Evolutionary conservation across 2,888 invertebrate genomes (phyloP).

Genomic region (Erebia aethiops): DNA sequence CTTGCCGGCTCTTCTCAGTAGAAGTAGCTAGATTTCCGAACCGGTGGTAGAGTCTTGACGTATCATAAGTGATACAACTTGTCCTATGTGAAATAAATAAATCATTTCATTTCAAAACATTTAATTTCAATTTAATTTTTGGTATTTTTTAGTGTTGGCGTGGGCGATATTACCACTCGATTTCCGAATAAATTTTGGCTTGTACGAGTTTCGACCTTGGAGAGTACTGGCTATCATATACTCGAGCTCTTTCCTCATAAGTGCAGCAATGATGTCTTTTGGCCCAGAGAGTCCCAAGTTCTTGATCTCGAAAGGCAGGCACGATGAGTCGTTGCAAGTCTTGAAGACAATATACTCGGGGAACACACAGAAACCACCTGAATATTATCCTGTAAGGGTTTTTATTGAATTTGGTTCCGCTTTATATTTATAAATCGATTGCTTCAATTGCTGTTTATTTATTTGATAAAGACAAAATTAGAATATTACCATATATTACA

Average conservation of each 20-base stretch:
- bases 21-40: no score
- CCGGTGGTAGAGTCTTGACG: no score
- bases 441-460: no score
- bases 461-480: no score
- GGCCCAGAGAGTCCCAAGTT: constrained; percentile 92
- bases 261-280: constrained; percentile 78
- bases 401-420: no score
- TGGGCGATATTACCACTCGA: constrained; percentile 86
- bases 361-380: constrained; percentile 63
- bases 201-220: constrained; percentile 87
- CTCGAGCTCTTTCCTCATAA: constrained; percentile 82
- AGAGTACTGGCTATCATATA: constrained; percentile 86
- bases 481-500: no score
- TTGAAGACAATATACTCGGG: constrained; percentile 83
- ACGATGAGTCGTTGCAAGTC: constrained; percentile 84
- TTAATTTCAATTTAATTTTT: no score
- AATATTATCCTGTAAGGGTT: constrained; percentile 76
- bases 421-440: no score
- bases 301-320: constrained; percentile 84
- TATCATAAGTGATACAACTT: no score
- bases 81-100: no score
- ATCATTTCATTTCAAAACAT: no score
- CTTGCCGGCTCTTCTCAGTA: no score
- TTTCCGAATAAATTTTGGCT: constrained; percentile 70
- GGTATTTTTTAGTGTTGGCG: constrained; percentile 79